phyloP scores from a whole-genome alignment of 2,113 vertebrate genomes.

The Garra rufa region DNA sequence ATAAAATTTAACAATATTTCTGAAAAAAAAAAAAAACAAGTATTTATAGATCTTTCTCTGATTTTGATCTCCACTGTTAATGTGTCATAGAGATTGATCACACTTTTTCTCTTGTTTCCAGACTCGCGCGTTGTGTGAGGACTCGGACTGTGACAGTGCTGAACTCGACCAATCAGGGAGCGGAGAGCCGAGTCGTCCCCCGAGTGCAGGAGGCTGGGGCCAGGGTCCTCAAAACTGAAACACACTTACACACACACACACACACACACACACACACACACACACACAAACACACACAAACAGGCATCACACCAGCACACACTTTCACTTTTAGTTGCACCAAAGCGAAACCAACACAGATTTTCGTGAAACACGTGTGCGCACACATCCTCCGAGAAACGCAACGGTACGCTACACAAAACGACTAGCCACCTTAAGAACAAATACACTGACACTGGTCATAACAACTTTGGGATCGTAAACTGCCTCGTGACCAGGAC shows the following conservation, averaged over 20 bases:
- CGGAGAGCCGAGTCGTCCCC: conserved; percentile 78
- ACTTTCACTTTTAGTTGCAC: conserved; percentile 24
- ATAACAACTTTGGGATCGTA: conserved; percentile 32
- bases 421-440: conserved; percentile 47
- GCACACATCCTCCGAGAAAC: neutral
- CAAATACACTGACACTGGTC: conserved; percentile 34
- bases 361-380: neutral
- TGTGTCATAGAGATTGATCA: neutral
- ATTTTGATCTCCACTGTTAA: no score
- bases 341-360: neutral
- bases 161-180: conserved; percentile 89
- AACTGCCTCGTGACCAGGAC: conserved; percentile 45
- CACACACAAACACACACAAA: neutral
- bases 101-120: conserved; percentile 47
- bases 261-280: conserved; percentile 54
- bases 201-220: conserved; percentile 75
- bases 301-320: conserved; percentile 23
- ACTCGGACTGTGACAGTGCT: conserved; percentile 91
- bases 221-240: conserved; percentile 53
- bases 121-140: conserved; percentile 80
- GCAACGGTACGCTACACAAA: neutral
- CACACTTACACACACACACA: conserved; percentile 1
- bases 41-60: no score
- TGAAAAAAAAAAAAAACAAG: no score
- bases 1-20: no score